phyloP scores from a whole-genome alignment of 2,888 invertebrate species.

The Metalampra italica region DNA sequence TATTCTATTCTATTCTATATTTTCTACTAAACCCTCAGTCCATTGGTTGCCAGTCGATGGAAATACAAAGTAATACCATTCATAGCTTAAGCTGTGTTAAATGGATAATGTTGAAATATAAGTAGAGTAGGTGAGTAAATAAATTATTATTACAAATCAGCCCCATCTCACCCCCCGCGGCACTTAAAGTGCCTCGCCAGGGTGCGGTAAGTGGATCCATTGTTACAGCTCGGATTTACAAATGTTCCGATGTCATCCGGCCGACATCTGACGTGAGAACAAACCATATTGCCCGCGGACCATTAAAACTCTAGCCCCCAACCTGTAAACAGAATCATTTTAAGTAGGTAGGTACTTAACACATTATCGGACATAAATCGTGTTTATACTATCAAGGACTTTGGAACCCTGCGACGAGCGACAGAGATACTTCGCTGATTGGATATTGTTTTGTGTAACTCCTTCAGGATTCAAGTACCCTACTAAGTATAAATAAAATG shows the following conservation, averaged over 20 bases:
- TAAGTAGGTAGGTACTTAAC: neutral
- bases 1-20: no score
- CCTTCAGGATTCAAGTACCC: no score
- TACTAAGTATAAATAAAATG: no score
- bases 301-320: neutral
- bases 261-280: slow-evolving; percentile 71
- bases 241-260: slow-evolving; percentile 67
- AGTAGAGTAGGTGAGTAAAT: neutral
- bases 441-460: no score
- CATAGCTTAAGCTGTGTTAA: no score
- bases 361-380: neutral
- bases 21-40: no score
- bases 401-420: no score
- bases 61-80: no score
- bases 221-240: slow-evolving; percentile 55
- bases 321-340: neutral
- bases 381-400: no score
- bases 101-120: neutral
- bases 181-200: slow-evolving; percentile 42
- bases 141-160: slow-evolving; percentile 6
- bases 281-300: slow-evolving; percentile 31
- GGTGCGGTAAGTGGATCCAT: slow-evolving; percentile 58
- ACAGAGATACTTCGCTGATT: no score
- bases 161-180: slow-evolving; percentile 35
- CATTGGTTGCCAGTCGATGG: no score